phyloP scores from a whole-genome alignment of 2,113 vertebrate species.

The Oreochromis aureus region DNA sequence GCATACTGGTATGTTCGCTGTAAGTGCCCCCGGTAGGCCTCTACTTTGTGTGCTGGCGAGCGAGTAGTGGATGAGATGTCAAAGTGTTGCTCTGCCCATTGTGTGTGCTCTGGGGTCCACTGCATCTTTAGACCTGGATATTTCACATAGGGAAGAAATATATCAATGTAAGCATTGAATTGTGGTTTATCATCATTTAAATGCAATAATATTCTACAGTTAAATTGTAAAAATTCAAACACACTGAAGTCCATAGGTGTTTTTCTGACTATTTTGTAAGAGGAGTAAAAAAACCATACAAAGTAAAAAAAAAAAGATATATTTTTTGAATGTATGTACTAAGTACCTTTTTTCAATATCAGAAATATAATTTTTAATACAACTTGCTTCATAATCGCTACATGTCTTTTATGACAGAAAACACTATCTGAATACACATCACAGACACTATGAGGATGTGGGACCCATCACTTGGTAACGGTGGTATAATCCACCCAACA shows the following conservation, averaged over 20 bases:
- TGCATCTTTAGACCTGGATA: conserved; percentile 98
- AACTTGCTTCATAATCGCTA: neutral
- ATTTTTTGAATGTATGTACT: neutral
- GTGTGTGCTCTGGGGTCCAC: conserved; percentile 99
- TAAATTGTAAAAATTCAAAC: neutral
- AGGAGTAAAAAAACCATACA: neutral
- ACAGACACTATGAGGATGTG: conserved; percentile 83
- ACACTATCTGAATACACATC: conserved; percentile 82
- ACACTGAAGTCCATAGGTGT: neutral
- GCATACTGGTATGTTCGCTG: conserved; percentile 98
- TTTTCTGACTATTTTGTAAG: neutral
- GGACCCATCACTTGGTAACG: conserved; percentile 93
- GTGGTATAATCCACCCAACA: conserved; percentile 91
- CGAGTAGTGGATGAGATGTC: conserved; percentile 97
- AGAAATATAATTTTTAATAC: neutral
- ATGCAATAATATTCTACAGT: neutral
- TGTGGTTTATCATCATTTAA: neutral
- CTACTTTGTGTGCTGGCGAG: conserved; percentile 97
- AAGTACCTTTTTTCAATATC: neutral
- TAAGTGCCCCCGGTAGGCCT: conserved; percentile 94
- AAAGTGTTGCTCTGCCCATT: conserved; percentile 99
- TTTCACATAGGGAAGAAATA: conserved; percentile 46
- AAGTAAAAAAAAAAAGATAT: neutral
- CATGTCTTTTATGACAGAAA: conserved; percentile 75
- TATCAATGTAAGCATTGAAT: conserved; percentile 21